A percentile compares a stretch with the other conserved stretches of the same genome.
phyloP scores from a whole-genome alignment of 2,888 invertebrate genomes.

The Drosophila monieri region DNA sequence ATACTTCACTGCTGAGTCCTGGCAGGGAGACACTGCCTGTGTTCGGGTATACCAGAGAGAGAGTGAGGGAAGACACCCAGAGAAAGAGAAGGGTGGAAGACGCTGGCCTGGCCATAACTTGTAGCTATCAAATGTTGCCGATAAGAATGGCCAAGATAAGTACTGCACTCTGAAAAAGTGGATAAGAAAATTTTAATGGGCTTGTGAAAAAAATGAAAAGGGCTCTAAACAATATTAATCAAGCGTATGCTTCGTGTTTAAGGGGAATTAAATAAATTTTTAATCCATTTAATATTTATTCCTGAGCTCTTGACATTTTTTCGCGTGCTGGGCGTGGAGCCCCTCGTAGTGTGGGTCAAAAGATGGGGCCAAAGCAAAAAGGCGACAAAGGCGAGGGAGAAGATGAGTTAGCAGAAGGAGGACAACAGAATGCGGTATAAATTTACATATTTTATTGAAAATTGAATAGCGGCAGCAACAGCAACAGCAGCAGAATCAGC shows the following conservation, averaged over 20 bases:
- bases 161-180: conserved; percentile 9
- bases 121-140: conserved; percentile 74
- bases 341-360: conserved; percentile 12
- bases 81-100: not conserved
- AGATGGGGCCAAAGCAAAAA: conserved; percentile 15
- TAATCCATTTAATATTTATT: conserved; percentile 2
- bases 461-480: conserved; percentile 72
- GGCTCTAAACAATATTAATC: too few species aligned
- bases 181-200: too few species aligned
- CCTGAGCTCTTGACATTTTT: not conserved
- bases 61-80: not conserved
- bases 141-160: conserved; percentile 62
- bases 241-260: not conserved
- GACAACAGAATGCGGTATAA: conserved; percentile 75
- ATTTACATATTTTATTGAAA: conserved; percentile 79
- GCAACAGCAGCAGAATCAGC: conserved; percentile 29
- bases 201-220: too few species aligned
- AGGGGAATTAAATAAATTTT: not conserved
- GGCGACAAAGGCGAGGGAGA: conserved; percentile 21
- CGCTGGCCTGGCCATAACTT: conserved; percentile 61
- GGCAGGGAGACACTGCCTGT: conserved; percentile 15
- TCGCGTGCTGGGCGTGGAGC: conserved; percentile 9
- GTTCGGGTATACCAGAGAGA: not conserved
- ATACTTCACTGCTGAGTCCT: conserved; percentile 68
- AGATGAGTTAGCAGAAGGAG: conserved; percentile 30